Evolutionary conservation across 2,888 invertebrate species (phyloP).

Genomic region (Allygus modestus): DNA sequence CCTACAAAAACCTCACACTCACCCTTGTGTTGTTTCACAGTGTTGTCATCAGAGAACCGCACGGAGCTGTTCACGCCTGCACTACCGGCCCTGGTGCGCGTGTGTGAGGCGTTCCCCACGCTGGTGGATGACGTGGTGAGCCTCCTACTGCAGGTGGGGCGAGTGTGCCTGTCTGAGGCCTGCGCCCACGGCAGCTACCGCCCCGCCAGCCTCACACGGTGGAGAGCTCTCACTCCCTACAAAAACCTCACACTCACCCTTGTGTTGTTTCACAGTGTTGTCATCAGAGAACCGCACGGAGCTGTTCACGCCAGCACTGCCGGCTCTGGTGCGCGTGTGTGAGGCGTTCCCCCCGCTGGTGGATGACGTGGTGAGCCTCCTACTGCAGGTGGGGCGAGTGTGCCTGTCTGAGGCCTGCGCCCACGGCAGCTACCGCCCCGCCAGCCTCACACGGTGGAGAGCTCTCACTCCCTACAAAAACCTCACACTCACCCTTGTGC

Average conservation of each 20-base stretch:
- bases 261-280: slow-evolving; percentile 82
- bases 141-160: slow-evolving; percentile 89
- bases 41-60: slow-evolving; percentile 88
- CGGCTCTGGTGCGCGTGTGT: slow-evolving; percentile 91
- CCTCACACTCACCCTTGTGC: slow-evolving; percentile 40
- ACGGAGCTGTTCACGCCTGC: slow-evolving; percentile 90
- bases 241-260: no score
- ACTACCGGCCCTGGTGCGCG: slow-evolving; percentile 90
- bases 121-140: slow-evolving; percentile 92
- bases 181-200: slow-evolving; percentile 78
- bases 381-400: slow-evolving; percentile 91
- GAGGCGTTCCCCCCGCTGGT: slow-evolving; percentile 94
- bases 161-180: slow-evolving; percentile 90
- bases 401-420: slow-evolving; percentile 91
- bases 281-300: slow-evolving; percentile 88
- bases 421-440: slow-evolving; percentile 73
- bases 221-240: slow-evolving; percentile 71
- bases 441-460: slow-evolving; percentile 59
- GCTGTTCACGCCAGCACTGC: slow-evolving; percentile 90
- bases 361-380: slow-evolving; percentile 91
- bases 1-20: slow-evolving; percentile 70
- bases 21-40: no score
- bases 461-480: slow-evolving; percentile 71
- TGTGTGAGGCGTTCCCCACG: slow-evolving; percentile 95
- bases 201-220: slow-evolving; percentile 60